Percentiles rank a stretch among this genome's conserved stretches.
Evolutionary conservation across 2,113 vertebrate genomes (phyloP).

Genomic region (Heloderma charlesbogerti): DNA sequence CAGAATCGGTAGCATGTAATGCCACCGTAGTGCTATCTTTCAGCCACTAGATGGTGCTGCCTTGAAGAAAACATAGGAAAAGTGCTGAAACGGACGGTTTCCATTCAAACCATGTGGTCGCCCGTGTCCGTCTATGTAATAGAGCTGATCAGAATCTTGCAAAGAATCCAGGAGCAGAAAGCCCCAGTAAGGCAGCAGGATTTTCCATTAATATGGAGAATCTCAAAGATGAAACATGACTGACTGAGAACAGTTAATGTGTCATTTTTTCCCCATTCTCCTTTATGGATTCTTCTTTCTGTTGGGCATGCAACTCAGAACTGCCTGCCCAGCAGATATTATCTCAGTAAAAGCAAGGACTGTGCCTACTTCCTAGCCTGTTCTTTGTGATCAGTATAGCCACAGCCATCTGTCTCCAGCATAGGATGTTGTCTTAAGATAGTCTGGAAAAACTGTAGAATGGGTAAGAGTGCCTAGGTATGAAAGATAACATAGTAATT

Average conservation of each 20-base stretch:
- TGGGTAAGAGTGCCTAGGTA: neutral
- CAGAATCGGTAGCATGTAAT: too few species aligned
- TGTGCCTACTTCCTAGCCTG: neutral
- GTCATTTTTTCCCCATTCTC: neutral
- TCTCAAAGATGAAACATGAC: neutral
- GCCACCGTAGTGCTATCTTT: too few species aligned
- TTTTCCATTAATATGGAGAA: too few species aligned
- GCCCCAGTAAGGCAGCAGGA: too few species aligned
- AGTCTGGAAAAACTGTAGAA: neutral
- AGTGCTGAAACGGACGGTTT: too few species aligned
- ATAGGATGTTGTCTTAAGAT: neutral
- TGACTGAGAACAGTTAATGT: neutral
- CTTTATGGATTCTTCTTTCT: neutral
- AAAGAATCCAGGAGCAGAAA: too few species aligned
- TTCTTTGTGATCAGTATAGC: conserved; percentile 5
- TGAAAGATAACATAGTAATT: conserved; percentile 18
- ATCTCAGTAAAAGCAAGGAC: neutral
- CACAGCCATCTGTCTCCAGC: neutral
- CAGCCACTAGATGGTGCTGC: too few species aligned
- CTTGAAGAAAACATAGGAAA: too few species aligned
- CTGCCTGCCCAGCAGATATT: neutral
- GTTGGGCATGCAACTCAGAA: neutral
- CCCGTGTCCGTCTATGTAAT: too few species aligned
- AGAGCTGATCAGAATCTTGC: too few species aligned
- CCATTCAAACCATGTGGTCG: too few species aligned